phyloP scores from a whole-genome alignment of 2,797 vertebrate species.

The Molothrus ater region DNA sequence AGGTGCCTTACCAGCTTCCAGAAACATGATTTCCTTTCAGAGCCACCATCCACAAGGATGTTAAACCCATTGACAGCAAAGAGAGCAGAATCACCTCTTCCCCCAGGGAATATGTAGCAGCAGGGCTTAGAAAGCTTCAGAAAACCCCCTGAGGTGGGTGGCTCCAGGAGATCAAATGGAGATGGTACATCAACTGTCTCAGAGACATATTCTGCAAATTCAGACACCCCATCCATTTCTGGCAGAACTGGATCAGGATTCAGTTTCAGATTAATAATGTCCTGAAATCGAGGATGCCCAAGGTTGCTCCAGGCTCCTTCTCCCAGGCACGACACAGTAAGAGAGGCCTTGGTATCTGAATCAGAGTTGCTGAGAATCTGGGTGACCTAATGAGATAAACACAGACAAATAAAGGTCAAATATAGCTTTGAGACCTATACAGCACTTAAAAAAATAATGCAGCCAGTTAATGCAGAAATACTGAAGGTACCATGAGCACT shows the following conservation, averaged over 20 bases:
- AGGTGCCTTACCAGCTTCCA: constrained; percentile 98
- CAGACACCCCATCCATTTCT: constrained; percentile 93
- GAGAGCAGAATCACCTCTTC: constrained; percentile 95
- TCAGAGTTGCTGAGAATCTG: constrained; percentile 84
- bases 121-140: constrained; percentile 97
- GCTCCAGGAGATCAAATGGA: constrained; percentile 95
- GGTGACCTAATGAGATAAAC: constrained; percentile 81
- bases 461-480: neutral
- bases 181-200: constrained; percentile 95
- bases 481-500: neutral
- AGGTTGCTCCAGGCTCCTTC: constrained; percentile 93
- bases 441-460: neutral
- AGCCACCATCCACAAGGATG: constrained; percentile 96
- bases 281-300: constrained; percentile 81
- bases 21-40: constrained; percentile 95
- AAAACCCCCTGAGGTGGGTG: constrained; percentile 97
- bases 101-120: constrained; percentile 98
- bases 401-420: constrained; percentile 29
- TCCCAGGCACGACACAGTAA: constrained; percentile 90
- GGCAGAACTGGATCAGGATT: constrained; percentile 88
- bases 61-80: constrained; percentile 99
- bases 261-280: constrained; percentile 84
- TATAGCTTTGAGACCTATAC: neutral
- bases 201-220: constrained; percentile 94
- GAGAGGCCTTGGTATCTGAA: constrained; percentile 79